These are phyloP conservation scores for Bombyx mandarina DNA, from an alignment of 1,140 invertebrate species.

Conservation along the genomic window DNA sequence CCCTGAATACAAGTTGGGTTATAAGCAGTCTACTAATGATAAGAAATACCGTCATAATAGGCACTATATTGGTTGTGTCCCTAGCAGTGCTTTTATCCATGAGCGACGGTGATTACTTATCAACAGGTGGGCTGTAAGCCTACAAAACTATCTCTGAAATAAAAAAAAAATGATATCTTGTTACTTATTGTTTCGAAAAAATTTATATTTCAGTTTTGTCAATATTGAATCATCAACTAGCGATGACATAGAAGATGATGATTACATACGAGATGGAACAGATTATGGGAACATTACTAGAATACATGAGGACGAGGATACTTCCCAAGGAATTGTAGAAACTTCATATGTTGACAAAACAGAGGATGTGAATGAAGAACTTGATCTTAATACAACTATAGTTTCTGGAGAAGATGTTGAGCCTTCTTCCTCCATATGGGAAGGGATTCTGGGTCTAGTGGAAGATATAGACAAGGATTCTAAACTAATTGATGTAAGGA, in stretches of 20 bases:
- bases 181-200: too few species aligned
- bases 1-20: too few species aligned
- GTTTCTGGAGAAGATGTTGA: conserved; percentile 39
- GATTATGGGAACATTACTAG: conserved; percentile 61
- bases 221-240: conserved; percentile 79
- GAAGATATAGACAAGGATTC: conserved; percentile 53
- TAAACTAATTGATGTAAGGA: conserved; percentile 49
- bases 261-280: conserved; percentile 54
- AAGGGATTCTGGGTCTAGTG: conserved; percentile 57
- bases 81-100: too few species aligned
- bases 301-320: conserved; percentile 36
- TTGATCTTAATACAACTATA: conserved; percentile 51
- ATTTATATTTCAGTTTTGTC: conserved; percentile 70
- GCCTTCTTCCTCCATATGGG: conserved; percentile 47
- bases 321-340: conserved; percentile 36
- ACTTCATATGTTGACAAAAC: conserved; percentile 36
- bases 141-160: too few species aligned
- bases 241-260: conserved; percentile 52
- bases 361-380: conserved; percentile 15
- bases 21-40: too few species aligned
- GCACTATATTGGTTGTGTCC: too few species aligned
- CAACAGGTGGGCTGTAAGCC: too few species aligned
- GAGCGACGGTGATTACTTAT: too few species aligned
- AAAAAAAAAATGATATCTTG: too few species aligned
- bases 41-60: too few species aligned